Evolutionary conservation across 2,797 vertebrate species (phyloP).

Genomic region (Malurus leucopterus): DNA sequence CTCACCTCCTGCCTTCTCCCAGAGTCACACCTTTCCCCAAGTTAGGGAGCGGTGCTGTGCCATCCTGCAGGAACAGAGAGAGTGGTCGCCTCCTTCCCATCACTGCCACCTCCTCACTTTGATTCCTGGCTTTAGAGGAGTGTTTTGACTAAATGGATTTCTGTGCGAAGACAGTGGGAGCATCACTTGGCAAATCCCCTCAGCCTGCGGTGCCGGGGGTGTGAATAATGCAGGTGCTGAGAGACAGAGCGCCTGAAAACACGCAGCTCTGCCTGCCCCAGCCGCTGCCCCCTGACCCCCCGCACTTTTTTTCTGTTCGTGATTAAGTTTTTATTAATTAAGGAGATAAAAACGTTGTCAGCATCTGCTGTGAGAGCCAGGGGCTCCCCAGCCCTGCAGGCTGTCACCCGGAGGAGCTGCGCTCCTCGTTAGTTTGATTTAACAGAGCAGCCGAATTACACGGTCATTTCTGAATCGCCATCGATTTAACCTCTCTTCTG

Average conservation of each 20-base stretch:
- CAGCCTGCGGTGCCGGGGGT: background rate
- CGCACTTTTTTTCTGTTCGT: background rate
- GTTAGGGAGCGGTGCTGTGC: background rate
- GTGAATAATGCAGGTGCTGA: conserved; percentile 49
- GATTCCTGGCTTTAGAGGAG: conserved; percentile 17
- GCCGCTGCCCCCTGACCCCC: background rate
- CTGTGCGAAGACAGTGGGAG: conserved; percentile 45
- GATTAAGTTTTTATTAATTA: background rate
- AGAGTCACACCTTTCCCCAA: background rate
- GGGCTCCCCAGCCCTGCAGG: background rate
- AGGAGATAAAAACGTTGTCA: background rate
- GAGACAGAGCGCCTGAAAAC: background rate
- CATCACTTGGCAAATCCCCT: conserved; percentile 39
- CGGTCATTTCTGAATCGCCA: background rate
- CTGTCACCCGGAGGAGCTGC: background rate
- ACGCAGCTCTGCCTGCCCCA: background rate
- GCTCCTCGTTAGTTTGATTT: conserved; percentile 29
- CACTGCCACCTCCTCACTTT: background rate
- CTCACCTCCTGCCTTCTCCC: background rate
- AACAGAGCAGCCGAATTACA: background rate
- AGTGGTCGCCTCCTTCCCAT: accelerated
- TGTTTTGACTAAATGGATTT: conserved; percentile 50
- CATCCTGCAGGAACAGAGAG: accelerated
- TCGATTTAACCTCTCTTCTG: background rate
- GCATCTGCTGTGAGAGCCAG: background rate